Base-by-base conservation (phyloP, 2,888 invertebrate genomes). In the Sclerodermus sp. region DNA sequence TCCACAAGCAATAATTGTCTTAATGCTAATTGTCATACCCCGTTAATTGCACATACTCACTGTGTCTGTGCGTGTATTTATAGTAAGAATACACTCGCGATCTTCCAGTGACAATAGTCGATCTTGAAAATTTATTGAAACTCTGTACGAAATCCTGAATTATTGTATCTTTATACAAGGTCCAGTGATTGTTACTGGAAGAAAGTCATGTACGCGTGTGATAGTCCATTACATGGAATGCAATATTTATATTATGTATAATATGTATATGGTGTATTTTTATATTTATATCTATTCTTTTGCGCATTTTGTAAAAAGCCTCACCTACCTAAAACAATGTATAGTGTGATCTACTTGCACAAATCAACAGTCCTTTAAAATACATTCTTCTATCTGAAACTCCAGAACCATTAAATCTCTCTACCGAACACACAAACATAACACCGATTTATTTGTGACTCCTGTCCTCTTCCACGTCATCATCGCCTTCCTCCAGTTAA, bases 351-450 rank as follows among this genome's bases (percentile, higher is more conserved):
- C 71, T 74, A 74, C 71, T 70, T 71, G 71, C 71, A 74, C 70
- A 74, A 76, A 74, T 74, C 67, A 76, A 75, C 73, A 70, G 64
- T 71, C 64, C 67, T 61, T 75, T 73, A 75, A 74, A 74, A 74
- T 75, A 74, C 70, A 68, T 68, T 64, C 66, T 58, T 70, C 65
- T 71, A 71, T 71, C 61, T 66, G 55, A 63, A 67, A 71, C 72
- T 72, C 62, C 74, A 71, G 67, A 67, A 71, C 64, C 70, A 64
- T 74, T 75, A 73, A 75, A 76, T 66, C 68, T 76, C 70, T 74
- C 75, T 76, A 76, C 70, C 65, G 68, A 71, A 76, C 74, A 77
- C 67, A 68, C 75, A 76, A 76, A 77, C 77, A 68, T 75, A 77
- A 77, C 77, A 77, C 71, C 69, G 62, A 76, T 71, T 74, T 64